Base-by-base conservation (phyloP, 2,113 vertebrate genomes). In the Ailuropoda melanoleuca region DNA sequence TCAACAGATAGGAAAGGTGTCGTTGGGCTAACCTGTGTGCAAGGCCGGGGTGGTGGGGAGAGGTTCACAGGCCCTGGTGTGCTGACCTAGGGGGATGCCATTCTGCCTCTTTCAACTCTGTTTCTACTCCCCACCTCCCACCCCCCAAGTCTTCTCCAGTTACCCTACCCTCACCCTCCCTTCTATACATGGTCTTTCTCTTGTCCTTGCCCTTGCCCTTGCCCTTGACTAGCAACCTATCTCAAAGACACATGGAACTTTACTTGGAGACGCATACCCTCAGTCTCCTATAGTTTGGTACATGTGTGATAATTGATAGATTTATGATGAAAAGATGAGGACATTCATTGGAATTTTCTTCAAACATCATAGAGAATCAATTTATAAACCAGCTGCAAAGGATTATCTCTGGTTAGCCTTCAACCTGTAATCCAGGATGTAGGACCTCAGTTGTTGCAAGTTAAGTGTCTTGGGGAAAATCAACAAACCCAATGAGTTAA, bases 241-340 rank as follows among this genome's bases (percentile, higher is more conserved):
- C 43, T 37, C 74, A 86, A 92, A 90, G 19, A 70, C 23, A 21
- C 14, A 1, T 37, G 48, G 78, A 48, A 66, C 46, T 95, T 53
- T 77, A 62, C 31, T 80, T 68, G 31, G 75, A 88, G 34, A 82
- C 31, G 17, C 78, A 29, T 72, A n/a, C 53, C 83, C 24, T 4
- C 8, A 93, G 62, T 66, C 60, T 89, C 46, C 85, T 34, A 9
- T 23, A 70, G 37, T 29, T 19, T 29, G 14, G 48, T 48, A 53
- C 80, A 15, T 34, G 19, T 43, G 88, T 93, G 66, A 15, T 48
- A 56, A 78, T 24, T 31, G 88, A 82, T 12, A 64, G 80, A 85
- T 96, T 97, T 74, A 37, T 78, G 55, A 12, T 91, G 70, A 89
- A 87, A 87, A 92, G 72, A 80, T 77, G 46, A 93, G 64, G 24